Base-by-base conservation (phyloP, 2,888 invertebrate species). In the Tetanocera ferruginea region DNA sequence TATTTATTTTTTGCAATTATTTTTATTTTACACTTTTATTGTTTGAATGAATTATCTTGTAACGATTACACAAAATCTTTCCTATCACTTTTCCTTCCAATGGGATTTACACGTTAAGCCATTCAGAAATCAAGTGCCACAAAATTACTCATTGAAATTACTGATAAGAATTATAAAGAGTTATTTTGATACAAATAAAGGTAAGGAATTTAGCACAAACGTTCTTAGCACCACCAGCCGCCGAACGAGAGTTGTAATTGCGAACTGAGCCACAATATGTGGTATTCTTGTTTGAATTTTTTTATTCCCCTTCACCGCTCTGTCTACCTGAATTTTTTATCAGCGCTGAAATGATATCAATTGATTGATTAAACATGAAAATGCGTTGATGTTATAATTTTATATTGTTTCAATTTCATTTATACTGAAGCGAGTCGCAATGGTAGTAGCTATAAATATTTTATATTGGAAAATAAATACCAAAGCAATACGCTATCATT, bases 91-190 rank as follows among this genome's bases (percentile, higher is more conserved):
- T 43, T 43, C 43, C 14, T 43, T 11, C 11, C 43, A 14, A 43
- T 6, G 43, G 11, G 43, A 14, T 43, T 43, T 43, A 43, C 43
- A 43, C 43, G 43, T 43, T 19, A 19, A 55, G 3, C 23, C 55
- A 23, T 55, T 55, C 19, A 19, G 55, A 55, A 19, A 55, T 55
- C 55, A 55, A 43, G 14, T 43, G 6, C 8, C 52, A 43, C 23
- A 60, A 84, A 86, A 85, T 85, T 84, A 86, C 85, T 86, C 83
- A 86, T 86, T 82, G 43, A 81, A 74, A 80, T n/a, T n/a, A n/a
- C 82, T 82, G 85, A 86, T 85, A 86, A 85, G 86, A 81, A 52
- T 6, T 34, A 64, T 19, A 43, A 52, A 75, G n/a, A 34, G 62
- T 31, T 49, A 67, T 75, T 55, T 67, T 52, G 52, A 67, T 75